Evolutionary conservation across 2,888 invertebrate species (phyloP), one percentile per base, ranked within the genome.

Genomic region (Lampropteryx suffumata): DNA sequence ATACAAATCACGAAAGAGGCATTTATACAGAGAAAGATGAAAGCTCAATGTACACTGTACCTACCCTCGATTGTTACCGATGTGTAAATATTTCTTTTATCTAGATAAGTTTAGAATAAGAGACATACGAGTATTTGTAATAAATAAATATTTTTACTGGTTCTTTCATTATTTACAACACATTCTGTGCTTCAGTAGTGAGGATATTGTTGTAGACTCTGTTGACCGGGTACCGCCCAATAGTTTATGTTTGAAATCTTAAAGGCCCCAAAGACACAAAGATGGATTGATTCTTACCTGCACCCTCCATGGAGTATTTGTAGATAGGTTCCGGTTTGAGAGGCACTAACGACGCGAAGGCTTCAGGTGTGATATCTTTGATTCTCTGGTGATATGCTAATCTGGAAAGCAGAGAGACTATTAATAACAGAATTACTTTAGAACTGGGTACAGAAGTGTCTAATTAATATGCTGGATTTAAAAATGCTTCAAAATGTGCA

Each of bases 331-430:
- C 95, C 0, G 98, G 96, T 76, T 95, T 94, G 12, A 92, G 88
- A 1, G 99, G 99, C 53, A 98, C 93, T 60, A 99, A 92, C 34
- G 94, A 92, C 5, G 93, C 93, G 84, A 98, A 98, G 0, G 94
- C 91, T 67, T 95, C 95, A 3, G 99, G 98, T 76, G 98, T 94
- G 90, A 98, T 96, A 67, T 99, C 98, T 43, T 94, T 94, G 53
- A 99, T 95, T 67, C 98, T 92, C 80, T 98, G 97, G 79, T 97
- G 96, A 81, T 99, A 99, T 0, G 99, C 98, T 58, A 99, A 91
- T 71, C 96, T 96, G 67, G 9, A 71, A 67, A 41, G 11, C n/a
- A 17, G n/a, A 26, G 14, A n/a, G 3, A 33, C n/a, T n/a, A n/a
- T n/a, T n/a, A n/a, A n/a, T n/a, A n/a, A n/a, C n/a, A n/a, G n/a